Base-by-base conservation (phyloP, 1,140 invertebrate species). In the Rhagoletis pomonella region DNA sequence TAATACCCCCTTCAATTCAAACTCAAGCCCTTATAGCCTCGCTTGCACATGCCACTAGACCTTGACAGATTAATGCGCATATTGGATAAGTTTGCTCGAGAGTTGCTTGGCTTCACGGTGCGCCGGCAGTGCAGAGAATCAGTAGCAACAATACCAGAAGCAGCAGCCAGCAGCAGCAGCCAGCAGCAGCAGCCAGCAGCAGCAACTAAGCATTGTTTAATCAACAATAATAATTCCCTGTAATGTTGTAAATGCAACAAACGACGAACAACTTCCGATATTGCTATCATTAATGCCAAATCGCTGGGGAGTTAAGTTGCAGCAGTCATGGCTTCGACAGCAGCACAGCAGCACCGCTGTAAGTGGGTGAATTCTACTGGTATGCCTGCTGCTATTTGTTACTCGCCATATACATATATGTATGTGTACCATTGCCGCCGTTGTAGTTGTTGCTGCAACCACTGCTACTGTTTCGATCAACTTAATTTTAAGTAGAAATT, bases 171-270 rank as follows among this genome's bases (percentile, higher is more conserved):
- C 65, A 67, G 39, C 65, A 59, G 12, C 6, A 59, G 6, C 12
- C 12, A 29, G 29, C 29, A 17, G 14, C 19, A 50, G 19, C 44
- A 55, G 65, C 39, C 19, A 29, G 29, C 29, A 17, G 14, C 19
- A 50, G 19, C 44, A 55, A 81, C 10, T 67, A 67, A 5, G 47
- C 19, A 81, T 55, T 81, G 73, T 81, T 55, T 81, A 81, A 81
- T 81, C 73, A 81, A 81, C 73, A 81, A 50, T 81, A 55, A 81
- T 81, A 81, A 81, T 81, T 81, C 73, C 73, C 73, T 55, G 73
- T 81, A 81, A 81, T 81, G n/a, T 4, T 81, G 73, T 81, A 81
- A 81, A 81, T 81, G 73, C 73, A 81, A 81, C 73, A 81, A 77
- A 77, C 29, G 29, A 29, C 73, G 73, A 81, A 58, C 73, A 81